phyloP scores from a whole-genome alignment of 2,888 invertebrate genomes.

The Autographa gamma region DNA sequence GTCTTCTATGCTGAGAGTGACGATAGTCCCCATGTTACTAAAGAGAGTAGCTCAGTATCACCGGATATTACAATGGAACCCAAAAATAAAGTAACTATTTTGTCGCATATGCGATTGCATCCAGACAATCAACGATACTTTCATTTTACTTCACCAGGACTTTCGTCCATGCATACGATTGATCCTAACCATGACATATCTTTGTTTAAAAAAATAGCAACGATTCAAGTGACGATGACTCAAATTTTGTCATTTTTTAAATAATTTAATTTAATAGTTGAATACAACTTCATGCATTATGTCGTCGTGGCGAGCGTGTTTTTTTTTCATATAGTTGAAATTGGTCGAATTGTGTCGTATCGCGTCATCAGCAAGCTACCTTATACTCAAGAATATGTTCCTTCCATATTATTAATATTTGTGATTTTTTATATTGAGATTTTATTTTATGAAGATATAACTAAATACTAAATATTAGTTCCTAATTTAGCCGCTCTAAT shows the following conservation, averaged over 20 bases:
- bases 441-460: background rate
- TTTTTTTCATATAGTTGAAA: too few relatives aligned
- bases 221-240: background rate
- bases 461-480: too few relatives aligned
- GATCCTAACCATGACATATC: constrained; percentile 20
- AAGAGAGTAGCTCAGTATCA: constrained; percentile 17
- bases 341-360: too few relatives aligned
- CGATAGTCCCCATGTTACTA: constrained; percentile 14
- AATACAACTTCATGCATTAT: too few relatives aligned
- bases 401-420: background rate
- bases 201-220: background rate
- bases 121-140: constrained; percentile 9
- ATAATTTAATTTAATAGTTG: too few relatives aligned
- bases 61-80: background rate
- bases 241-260: background rate
- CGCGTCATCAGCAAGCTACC: too few relatives aligned
- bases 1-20: constrained; percentile 7
- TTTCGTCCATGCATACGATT: constrained; percentile 13
- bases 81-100: constrained; percentile 7
- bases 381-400: background rate
- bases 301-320: too few relatives aligned
- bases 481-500: too few relatives aligned
- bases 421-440: background rate
- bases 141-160: constrained; percentile 13
- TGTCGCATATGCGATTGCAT: constrained; percentile 1